Base-by-base conservation (phyloP, 1,140 invertebrate species). In the Marisa cornuarietis region DNA sequence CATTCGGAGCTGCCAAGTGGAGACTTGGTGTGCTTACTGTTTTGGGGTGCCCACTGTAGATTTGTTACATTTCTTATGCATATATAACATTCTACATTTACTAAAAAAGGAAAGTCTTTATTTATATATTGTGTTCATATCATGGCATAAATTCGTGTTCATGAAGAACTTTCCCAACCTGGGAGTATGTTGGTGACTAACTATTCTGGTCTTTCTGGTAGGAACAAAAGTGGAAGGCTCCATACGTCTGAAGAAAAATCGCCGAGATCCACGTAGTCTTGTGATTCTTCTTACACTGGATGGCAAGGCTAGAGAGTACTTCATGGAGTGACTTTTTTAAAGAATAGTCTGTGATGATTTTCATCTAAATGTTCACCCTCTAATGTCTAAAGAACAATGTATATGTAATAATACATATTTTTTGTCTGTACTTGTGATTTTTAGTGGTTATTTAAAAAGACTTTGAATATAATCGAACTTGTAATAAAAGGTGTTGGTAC, bases 191-290 rank as follows among this genome's bases (percentile, higher is more conserved):
- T 26, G 16, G 68, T 31, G 14, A 20, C 22, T 69, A 69, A 16
- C 1, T 3, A n/a, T 69, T 22, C 26, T 14, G 24, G 6, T 69
- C 31, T 69, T 26, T 80, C 83, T 91, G 89, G 62, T 86, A 94
- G 93, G 93, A 83, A 92, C 93, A 85, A 82, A 92, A 14, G 87
- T 96, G 31, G 89, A 89, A 51, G 95, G 95, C 31, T 93, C 91
- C 80, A 91, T 96, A 31, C 92, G 91, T 52, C 95, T 95, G 81
- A 90, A 90, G 51, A 92, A 94, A 73, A 93, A 93, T 82, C 87
- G 90, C 24, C 93, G 92, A 82, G 93, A 94, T 83, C 88, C 92
- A 3, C 90, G 94, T 76, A 93, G 93, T 20, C 88, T 95, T 11
- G 78, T 85, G 9, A 85, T 88, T 24, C 73, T 65, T 42, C 54